Percentiles rank a stretch among this genome's conserved stretches.
Evolutionary conservation across 2,797 vertebrate species (phyloP).

Genomic region (Enteromius fasciolatus): DNA sequence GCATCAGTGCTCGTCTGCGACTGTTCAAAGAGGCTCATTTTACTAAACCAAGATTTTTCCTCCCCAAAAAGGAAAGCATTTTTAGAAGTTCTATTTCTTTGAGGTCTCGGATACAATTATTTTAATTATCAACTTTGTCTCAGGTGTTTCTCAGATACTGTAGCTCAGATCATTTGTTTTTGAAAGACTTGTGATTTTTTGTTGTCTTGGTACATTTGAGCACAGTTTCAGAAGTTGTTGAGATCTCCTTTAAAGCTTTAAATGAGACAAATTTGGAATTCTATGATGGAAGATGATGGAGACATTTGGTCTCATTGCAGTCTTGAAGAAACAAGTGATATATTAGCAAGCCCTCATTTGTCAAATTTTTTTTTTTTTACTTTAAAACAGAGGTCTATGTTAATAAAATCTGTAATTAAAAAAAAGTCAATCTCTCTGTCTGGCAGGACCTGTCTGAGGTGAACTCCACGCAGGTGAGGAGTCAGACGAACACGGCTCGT

Average conservation of each 20-base stretch:
- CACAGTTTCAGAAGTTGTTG: neutral
- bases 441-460: conserved; percentile 92
- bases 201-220: neutral
- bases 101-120: neutral
- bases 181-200: neutral
- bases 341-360: neutral
- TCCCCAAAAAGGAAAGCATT: neutral
- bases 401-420: neutral
- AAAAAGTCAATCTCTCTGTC: neutral
- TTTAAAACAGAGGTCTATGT: neutral
- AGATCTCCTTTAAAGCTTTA: neutral
- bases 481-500: conserved; percentile 92
- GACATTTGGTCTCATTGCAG: neutral
- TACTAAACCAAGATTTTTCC: conserved; percentile 7
- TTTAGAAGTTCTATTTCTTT: neutral
- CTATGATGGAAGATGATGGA: neutral
- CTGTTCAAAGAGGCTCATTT: conserved; percentile 26
- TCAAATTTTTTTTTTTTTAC: neutral
- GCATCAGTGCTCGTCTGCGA: conserved; percentile 6
- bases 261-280: neutral
- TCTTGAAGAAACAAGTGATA: neutral
- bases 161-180: neutral
- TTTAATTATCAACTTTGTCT: neutral
- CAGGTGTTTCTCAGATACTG: neutral
- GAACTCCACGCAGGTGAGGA: conserved; percentile 93